A percentile compares a stretch with the other conserved stretches of the same genome.
These are phyloP conservation scores for Agrotis exclamationis DNA, from an alignment of 2,888 invertebrate species.

Conservation along the genomic window DNA sequence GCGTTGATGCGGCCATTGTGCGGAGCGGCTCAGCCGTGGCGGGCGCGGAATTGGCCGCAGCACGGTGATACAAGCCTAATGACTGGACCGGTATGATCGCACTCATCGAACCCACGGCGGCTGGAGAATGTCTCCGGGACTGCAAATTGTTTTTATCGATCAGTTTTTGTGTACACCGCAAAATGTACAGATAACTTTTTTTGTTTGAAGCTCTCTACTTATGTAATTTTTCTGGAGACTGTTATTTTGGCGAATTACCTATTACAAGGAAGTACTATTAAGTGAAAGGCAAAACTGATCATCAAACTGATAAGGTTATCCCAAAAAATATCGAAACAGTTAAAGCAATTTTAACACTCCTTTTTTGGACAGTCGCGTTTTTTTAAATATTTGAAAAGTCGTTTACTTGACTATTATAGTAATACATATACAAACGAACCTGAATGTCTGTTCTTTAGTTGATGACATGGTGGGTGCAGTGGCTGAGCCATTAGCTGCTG, in stretches of 20 bases:
- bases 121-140: constrained; percentile 24
- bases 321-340: background rate
- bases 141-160: constrained; percentile 55
- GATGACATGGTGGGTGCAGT: no score
- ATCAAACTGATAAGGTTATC: background rate
- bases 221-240: background rate
- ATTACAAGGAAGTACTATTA: background rate
- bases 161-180: constrained; percentile 18
- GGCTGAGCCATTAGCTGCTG: no score
- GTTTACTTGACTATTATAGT: no score
- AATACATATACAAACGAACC: no score
- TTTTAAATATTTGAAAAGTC: no score
- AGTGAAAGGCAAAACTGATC: background rate
- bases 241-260: background rate
- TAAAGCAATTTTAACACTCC: no score
- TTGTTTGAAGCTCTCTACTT: background rate
- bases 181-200: constrained; percentile 1
- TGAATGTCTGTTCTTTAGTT: no score
- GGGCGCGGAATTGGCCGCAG: constrained; percentile 17
- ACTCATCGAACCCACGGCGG: constrained; percentile 8
- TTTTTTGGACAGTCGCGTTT: no score
- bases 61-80: constrained; percentile 16
- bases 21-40: constrained; percentile 38
- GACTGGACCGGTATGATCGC: constrained; percentile 30
- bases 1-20: constrained; percentile 51